These are phyloP conservation scores for Ochropleura leucogaster DNA, from an alignment of 2,888 invertebrate genomes.

Conservation along the genomic window DNA sequence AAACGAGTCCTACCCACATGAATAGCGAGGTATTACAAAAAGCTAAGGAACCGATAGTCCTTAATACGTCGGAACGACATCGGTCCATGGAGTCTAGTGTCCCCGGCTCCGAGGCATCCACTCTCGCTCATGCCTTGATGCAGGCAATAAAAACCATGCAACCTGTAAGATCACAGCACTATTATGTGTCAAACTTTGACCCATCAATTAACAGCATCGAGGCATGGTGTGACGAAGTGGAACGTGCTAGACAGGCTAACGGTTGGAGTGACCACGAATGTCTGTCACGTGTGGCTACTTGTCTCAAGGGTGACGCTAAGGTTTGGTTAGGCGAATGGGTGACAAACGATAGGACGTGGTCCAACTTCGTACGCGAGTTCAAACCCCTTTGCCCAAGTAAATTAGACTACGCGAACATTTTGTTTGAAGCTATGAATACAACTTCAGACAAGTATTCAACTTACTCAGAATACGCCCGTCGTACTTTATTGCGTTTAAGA, in stretches of 20 bases:
- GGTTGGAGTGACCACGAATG: constrained; percentile 33
- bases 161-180: constrained; percentile 17
- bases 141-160: constrained; percentile 15
- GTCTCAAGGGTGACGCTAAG: constrained; percentile 38
- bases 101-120: constrained; percentile 18
- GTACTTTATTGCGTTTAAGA: constrained; percentile 59
- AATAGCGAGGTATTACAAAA: not conserved
- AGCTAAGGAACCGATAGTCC: not conserved
- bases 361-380: constrained; percentile 30
- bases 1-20: not conserved
- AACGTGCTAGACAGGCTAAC: constrained; percentile 56
- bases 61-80: not conserved
- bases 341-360: constrained; percentile 54
- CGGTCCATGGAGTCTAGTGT: constrained; percentile 6
- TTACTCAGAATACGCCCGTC: constrained; percentile 67
- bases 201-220: constrained; percentile 59
- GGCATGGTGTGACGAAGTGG: constrained; percentile 62
- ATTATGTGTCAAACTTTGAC: constrained; percentile 57
- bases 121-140: constrained; percentile 24
- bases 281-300: constrained; percentile 27
- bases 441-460: constrained; percentile 58
- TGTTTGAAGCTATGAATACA: constrained; percentile 27
- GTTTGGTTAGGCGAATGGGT: constrained; percentile 64
- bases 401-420: constrained; percentile 36
- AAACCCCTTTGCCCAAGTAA: constrained; percentile 32